These are phyloP conservation scores for Nemotelus nigrinus DNA, from an alignment of 2,888 invertebrate species.

Conservation along the genomic window DNA sequence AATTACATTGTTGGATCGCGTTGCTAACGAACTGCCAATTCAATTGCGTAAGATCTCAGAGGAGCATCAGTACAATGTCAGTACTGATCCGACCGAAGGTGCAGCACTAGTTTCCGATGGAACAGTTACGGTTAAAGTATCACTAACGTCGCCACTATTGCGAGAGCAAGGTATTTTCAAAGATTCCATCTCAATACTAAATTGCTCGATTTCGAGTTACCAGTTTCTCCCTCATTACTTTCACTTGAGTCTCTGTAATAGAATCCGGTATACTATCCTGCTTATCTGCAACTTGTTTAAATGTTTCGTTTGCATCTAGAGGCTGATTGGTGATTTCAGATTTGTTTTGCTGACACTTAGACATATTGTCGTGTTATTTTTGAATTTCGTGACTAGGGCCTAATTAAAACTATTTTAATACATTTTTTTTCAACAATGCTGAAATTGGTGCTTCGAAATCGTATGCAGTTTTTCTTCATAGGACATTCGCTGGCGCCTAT, in stretches of 20 bases:
- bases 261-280: not conserved
- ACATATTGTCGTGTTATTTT: not conserved
- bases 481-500: slow-evolving; percentile 48
- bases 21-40: slow-evolving; percentile 83
- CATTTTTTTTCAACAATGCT: slow-evolving; percentile 14
- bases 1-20: slow-evolving; percentile 83
- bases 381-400: too few relatives aligned
- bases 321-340: too few relatives aligned
- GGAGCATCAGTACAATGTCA: slow-evolving; percentile 84
- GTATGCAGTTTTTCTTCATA: slow-evolving; percentile 47
- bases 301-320: too few relatives aligned
- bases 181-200: slow-evolving; percentile 15
- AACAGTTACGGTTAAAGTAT: slow-evolving; percentile 82
- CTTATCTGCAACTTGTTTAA: too few relatives aligned
- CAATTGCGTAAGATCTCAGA: slow-evolving; percentile 79
- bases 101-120: slow-evolving; percentile 86
- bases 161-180: slow-evolving; percentile 75
- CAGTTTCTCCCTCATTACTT: slow-evolving; percentile 52
- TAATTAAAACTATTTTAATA: not conserved
- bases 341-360: too few relatives aligned
- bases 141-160: slow-evolving; percentile 92
- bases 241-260: not conserved
- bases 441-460: slow-evolving; percentile 55
- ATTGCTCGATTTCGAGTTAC: slow-evolving; percentile 55
- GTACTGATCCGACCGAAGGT: slow-evolving; percentile 84